phyloP scores from a whole-genome alignment of 2,888 invertebrate genomes.

The Lissonota sp. region DNA sequence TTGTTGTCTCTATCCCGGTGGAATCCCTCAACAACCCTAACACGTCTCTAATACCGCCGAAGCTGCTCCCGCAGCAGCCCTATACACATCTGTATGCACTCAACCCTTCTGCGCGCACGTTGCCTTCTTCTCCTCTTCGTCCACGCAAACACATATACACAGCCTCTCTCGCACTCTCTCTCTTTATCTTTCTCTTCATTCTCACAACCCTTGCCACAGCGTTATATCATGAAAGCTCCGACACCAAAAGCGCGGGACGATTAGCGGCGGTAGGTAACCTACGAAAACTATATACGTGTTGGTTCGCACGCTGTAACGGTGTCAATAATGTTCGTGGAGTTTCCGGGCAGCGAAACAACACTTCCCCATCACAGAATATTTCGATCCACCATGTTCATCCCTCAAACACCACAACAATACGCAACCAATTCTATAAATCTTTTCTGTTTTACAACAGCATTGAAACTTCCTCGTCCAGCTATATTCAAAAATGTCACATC shows the following conservation, averaged over 20 bases:
- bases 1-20: slow-evolving; percentile 77
- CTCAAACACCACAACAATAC: not conserved
- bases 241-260: slow-evolving; percentile 74
- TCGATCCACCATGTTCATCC: slow-evolving; percentile 15
- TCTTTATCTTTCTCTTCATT: slow-evolving; percentile 41
- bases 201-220: slow-evolving; percentile 45
- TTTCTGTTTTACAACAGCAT: not conserved
- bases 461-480: not conserved
- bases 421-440: not conserved
- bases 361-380: slow-evolving; percentile 10
- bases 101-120: slow-evolving; percentile 14
- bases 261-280: slow-evolving; percentile 77
- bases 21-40: slow-evolving; percentile 80
- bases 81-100: slow-evolving; percentile 32
- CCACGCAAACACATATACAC: slow-evolving; percentile 2
- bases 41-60: slow-evolving; percentile 81
- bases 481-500: not conserved
- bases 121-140: slow-evolving; percentile 40
- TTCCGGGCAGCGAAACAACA: slow-evolving; percentile 27
- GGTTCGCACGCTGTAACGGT: slow-evolving; percentile 40
- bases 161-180: slow-evolving; percentile 48
- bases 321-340: slow-evolving; percentile 60
- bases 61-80: slow-evolving; percentile 67
- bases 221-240: slow-evolving; percentile 71
- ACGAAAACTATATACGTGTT: slow-evolving; percentile 68